Evolutionary conservation across 2,888 invertebrate species (phyloP), one percentile per base, ranked within the genome.

Genomic region (Cosmia trapezina): DNA sequence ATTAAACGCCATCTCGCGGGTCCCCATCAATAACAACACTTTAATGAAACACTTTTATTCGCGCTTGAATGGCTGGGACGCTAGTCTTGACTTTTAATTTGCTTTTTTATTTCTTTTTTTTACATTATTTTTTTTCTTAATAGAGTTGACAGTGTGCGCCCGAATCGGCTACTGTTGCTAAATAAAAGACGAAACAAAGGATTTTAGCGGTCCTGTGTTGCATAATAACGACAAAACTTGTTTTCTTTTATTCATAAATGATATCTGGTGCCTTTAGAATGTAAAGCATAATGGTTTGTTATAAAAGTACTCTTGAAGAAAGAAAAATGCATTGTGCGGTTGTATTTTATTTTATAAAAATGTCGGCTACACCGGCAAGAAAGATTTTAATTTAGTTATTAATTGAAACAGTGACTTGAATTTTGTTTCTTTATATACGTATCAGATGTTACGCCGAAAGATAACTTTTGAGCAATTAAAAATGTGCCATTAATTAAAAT

Each of bases 11-110:
- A 95, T 95, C 94, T 95, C 93, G 94, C 92, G 94, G 94, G 91
- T 90, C 93, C 93, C 94, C 95, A 96, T 95, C 95, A 95, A 95
- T 95, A 96, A 95, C 94, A 94, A 95, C 94, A 92, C 92, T 95
- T 95, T 96, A 95, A 96, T 96, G 94, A 95, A 95, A 95, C 93
- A 94, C 91, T 96, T 95, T 95, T 95, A 95, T 94, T 93, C 92
- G 90, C 92, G 91, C 92, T 90, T 91, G 90, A 94, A 94, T 93
- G 91, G 91, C 89, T 85, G 88, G 90, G 90, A 91, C 91, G 90
- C 92, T 90, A 90, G 91, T 90, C 92, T 90, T 86, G 86, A 90
- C 86, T 87, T 92, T 94, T 94, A 93, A 94, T 93, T 94, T 93
- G 86, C 87, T 90, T 92, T 93, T 93, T 94, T 91, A 90, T 91